Base-by-base conservation (phyloP, 2,888 invertebrate species). In the Leucophenga montana region DNA sequence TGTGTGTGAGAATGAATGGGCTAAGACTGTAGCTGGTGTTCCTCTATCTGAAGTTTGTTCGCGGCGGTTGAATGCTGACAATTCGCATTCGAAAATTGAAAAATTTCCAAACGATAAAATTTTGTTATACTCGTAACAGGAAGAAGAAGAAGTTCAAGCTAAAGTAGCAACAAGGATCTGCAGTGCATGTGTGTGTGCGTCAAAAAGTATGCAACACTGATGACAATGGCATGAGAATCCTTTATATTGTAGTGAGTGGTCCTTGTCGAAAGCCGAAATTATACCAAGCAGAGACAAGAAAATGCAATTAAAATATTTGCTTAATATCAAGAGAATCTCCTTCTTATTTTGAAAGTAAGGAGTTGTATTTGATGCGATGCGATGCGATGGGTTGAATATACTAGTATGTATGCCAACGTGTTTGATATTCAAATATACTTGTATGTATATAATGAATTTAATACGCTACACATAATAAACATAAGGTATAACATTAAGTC, bases 31-130 rank as follows among this genome's bases (percentile, higher is more conserved):
- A 11, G 39, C 4, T 39, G 11, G 39, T 39, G 39, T 5, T 5
- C 33, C 33, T 33, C 8, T 3, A 39, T 1, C 1, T 39, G 39
- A 39, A 39, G 39, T 39, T 39, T 39, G 8, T 8, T 39, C 39
- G 39, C 39, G 39, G 39, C 39, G 39, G 57, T 61, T 39, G 39
- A 9, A 14, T 59, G 62, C 14, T 64, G 62, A 48, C 62, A 64
- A 64, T 64, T 64, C 69, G 67, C 74, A 75, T 75, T 76, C 76
- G 78, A 78, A 85, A 86, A 87, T 87, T 86, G 85, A 85, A 87
- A 87, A 85, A 87, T 87, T 87, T 87, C 86, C 88, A 86, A 87
- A 83, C 87, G 84, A 87, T 87, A 87, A 87, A 87, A 86, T 85
- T 85, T 85, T 80, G 85, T 78, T 83, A 78, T 78, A 73, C 39